Evolutionary conservation across 2,888 invertebrate species (phyloP).

Genomic region (Drosophila lacicola): DNA sequence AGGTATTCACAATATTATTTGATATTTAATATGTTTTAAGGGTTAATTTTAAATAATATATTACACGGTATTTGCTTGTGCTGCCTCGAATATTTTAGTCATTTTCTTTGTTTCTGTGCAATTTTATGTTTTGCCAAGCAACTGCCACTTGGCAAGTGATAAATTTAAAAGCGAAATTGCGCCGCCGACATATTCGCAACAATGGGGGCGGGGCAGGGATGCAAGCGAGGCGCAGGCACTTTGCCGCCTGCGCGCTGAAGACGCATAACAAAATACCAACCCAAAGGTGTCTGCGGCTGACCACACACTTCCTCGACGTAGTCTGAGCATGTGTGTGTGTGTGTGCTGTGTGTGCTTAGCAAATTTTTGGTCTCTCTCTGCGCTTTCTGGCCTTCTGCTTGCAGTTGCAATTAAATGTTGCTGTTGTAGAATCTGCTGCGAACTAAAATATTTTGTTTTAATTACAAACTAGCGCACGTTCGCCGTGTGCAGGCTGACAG

Average conservation of each 20-base stretch:
- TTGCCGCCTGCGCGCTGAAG: conserved; percentile 36
- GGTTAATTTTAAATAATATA: neutral
- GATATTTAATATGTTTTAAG: too few species aligned
- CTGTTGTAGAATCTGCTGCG: conserved; percentile 30
- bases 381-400: conserved; percentile 19
- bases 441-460: conserved; percentile 69
- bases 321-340: neutral
- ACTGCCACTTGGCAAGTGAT: conserved; percentile 34
- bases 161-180: conserved; percentile 54
- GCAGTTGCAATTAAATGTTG: conserved; percentile 58
- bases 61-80: conserved; percentile 12
- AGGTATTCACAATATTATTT: too few species aligned
- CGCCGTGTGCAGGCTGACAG: conserved; percentile 33
- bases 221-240: conserved; percentile 1
- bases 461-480: conserved; percentile 55
- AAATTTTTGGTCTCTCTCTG: conserved; percentile 12
- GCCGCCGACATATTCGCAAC: conserved; percentile 44
- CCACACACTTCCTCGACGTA: neutral
- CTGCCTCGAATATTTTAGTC: neutral
- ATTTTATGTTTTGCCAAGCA: conserved; percentile 19
- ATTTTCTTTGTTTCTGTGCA: conserved; percentile 1
- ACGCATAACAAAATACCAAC: conserved; percentile 20
- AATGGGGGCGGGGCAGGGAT: conserved; percentile 19
- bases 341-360: conserved; percentile 2
- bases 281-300: conserved; percentile 35